These are phyloP conservation scores for Merodon equestris DNA, from an alignment of 2,888 invertebrate species.

Conservation along the genomic window DNA sequence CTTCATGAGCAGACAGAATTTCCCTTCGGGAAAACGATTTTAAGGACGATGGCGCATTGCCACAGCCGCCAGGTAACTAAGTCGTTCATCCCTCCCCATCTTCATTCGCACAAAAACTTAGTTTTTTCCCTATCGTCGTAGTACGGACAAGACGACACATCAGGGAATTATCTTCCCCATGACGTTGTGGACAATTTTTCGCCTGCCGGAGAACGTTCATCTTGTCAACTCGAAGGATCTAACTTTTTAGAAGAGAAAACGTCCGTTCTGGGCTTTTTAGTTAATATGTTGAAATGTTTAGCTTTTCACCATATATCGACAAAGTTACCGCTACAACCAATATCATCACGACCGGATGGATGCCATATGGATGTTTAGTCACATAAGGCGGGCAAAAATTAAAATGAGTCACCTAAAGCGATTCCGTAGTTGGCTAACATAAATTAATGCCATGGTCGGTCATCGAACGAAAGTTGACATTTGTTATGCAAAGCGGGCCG, in stretches of 20 bases:
- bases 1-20: too few relatives aligned
- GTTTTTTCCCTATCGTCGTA: neutral
- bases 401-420: slow-evolving; percentile 39
- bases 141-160: slow-evolving; percentile 27
- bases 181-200: slow-evolving; percentile 11
- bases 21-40: neutral
- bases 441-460: too few relatives aligned
- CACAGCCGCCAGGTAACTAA: slow-evolving; percentile 20
- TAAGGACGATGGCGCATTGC: slow-evolving; percentile 2
- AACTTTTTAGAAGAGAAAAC: slow-evolving; percentile 24
- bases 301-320: too few relatives aligned
- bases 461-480: too few relatives aligned
- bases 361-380: slow-evolving; percentile 38
- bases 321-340: too few relatives aligned
- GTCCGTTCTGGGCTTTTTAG: slow-evolving; percentile 31
- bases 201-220: neutral
- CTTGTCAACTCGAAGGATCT: slow-evolving; percentile 6
- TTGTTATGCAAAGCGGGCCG: too few relatives aligned
- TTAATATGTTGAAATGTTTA: slow-evolving; percentile 41
- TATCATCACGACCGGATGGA: neutral
- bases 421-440: too few relatives aligned
- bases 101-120: slow-evolving; percentile 19
- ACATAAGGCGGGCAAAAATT: slow-evolving; percentile 35
- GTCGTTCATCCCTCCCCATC: neutral
- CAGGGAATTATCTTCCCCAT: slow-evolving; percentile 16